phyloP scores from a whole-genome alignment of 2,797 vertebrate species.

The Rhinogobio ventralis region DNA sequence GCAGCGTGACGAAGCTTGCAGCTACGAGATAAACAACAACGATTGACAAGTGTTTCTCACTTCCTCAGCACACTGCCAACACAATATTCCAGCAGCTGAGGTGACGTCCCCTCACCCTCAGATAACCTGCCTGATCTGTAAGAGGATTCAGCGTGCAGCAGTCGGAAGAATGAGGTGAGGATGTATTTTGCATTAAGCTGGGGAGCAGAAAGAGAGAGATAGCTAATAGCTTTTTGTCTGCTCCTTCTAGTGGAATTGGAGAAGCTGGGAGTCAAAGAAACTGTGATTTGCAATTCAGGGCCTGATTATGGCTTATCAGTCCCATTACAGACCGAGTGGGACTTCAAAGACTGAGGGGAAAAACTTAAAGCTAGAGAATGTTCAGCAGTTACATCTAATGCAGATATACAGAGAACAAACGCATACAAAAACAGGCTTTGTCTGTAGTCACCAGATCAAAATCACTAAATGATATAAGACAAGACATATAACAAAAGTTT shows the following conservation, averaged over 20 bases:
- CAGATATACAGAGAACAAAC: slow-evolving; percentile 22
- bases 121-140: slow-evolving; percentile 29
- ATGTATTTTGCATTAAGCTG: slow-evolving; percentile 59
- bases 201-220: slow-evolving; percentile 15
- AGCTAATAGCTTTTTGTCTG: slow-evolving; percentile 21
- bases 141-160: background rate
- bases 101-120: background rate
- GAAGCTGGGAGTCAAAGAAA: slow-evolving; percentile 25
- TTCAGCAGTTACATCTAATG: slow-evolving; percentile 13
- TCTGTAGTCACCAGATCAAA: slow-evolving; percentile 6
- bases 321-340: slow-evolving; percentile 36
- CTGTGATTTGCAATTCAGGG: slow-evolving; percentile 50
- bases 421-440: background rate
- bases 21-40: slow-evolving; percentile 24
- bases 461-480: background rate
- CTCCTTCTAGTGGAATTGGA: slow-evolving; percentile 12
- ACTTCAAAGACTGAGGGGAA: slow-evolving; percentile 31
- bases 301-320: slow-evolving; percentile 50
- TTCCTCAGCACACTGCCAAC: slow-evolving; percentile 25
- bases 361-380: slow-evolving; percentile 38
- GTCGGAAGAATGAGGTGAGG: slow-evolving; percentile 18
- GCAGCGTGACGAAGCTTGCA: background rate
- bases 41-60: slow-evolving; percentile 29
- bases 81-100: slow-evolving; percentile 3
- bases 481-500: background rate